These are phyloP conservation scores for Eurytoma adleriae DNA, from an alignment of 2,888 invertebrate species.

Conservation along the genomic window DNA sequence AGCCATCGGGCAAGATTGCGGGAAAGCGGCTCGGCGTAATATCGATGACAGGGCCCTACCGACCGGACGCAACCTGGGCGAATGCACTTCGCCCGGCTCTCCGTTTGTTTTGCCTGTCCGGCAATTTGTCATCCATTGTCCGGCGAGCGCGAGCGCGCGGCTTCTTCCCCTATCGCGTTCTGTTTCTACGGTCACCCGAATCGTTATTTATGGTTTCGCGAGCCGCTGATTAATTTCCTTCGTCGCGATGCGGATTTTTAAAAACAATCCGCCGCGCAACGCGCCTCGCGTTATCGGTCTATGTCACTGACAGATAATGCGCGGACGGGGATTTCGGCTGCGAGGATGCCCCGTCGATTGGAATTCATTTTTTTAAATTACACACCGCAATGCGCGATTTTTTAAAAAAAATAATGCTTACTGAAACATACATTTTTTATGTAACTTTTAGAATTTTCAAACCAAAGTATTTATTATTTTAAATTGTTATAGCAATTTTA, in stretches of 20 bases:
- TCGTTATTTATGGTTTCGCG: constrained; percentile 71
- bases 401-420: too few relatives aligned
- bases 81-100: constrained; percentile 56
- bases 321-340: too few relatives aligned
- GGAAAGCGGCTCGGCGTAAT: constrained; percentile 58
- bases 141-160: constrained; percentile 57
- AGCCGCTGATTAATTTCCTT: constrained; percentile 70
- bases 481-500: too few relatives aligned
- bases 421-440: too few relatives aligned
- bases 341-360: too few relatives aligned
- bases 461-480: too few relatives aligned
- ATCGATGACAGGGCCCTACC: constrained; percentile 66
- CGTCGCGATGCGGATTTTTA: constrained; percentile 42
- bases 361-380: too few relatives aligned
- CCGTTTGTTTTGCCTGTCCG: constrained; percentile 68
- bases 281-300: constrained; percentile 32
- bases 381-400: too few relatives aligned
- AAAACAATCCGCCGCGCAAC: constrained; percentile 29
- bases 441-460: too few relatives aligned
- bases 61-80: constrained; percentile 40
- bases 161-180: background rate
- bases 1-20: constrained; percentile 44
- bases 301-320: constrained; percentile 11
- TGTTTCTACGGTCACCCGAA: constrained; percentile 56
- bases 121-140: constrained; percentile 74